phyloP scores from a whole-genome alignment of 2,888 invertebrate species.

The Ichneumon xanthorius region DNA sequence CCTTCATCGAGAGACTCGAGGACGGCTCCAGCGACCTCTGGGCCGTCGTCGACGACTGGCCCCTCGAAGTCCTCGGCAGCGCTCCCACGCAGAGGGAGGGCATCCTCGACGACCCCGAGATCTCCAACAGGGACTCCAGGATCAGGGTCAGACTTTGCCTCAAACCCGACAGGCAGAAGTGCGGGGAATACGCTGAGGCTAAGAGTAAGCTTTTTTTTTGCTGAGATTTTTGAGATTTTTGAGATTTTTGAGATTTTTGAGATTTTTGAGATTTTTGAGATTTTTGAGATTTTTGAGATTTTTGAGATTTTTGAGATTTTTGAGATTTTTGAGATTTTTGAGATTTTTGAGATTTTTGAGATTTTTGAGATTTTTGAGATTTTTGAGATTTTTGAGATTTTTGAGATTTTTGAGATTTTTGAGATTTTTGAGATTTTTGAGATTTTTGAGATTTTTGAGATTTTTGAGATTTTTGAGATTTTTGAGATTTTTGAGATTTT shows the following conservation, averaged over 20 bases:
- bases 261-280: too few relatives aligned
- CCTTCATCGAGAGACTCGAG: slow-evolving; percentile 90
- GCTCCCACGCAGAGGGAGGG: slow-evolving; percentile 90
- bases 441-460: too few relatives aligned
- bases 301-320: too few relatives aligned
- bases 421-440: too few relatives aligned
- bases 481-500: not conserved
- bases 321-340: too few relatives aligned
- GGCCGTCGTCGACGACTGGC: slow-evolving; percentile 91
- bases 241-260: too few relatives aligned
- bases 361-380: too few relatives aligned
- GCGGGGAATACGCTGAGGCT: slow-evolving; percentile 93
- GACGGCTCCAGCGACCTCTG: slow-evolving; percentile 87
- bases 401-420: too few relatives aligned
- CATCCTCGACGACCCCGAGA: slow-evolving; percentile 88
- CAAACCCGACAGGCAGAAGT: slow-evolving; percentile 92
- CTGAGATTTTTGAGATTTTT: not conserved
- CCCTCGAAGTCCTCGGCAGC: slow-evolving; percentile 90
- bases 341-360: too few relatives aligned
- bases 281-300: too few relatives aligned
- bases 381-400: too few relatives aligned
- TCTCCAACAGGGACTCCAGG: slow-evolving; percentile 86
- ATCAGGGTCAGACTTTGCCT: slow-evolving; percentile 94
- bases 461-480: too few relatives aligned
- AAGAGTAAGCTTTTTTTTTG: slow-evolving; percentile 89